Base-by-base conservation (phyloP, 2,113 vertebrate species). In the Cavia aperea region DNA sequence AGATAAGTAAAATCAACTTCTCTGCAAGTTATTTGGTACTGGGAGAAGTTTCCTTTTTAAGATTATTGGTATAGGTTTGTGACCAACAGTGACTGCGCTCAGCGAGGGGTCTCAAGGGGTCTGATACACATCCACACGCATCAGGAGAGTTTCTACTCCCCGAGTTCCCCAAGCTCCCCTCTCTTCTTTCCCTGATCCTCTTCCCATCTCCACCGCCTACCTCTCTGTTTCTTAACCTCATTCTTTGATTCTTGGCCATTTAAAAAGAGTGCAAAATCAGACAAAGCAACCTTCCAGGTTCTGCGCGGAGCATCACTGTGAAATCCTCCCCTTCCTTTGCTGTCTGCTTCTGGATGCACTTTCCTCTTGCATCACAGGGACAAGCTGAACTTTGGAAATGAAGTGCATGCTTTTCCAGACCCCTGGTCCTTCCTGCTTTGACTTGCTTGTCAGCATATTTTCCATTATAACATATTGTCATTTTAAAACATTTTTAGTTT, bases 1-100 rank as follows among this genome's bases (percentile, higher is more conserved):
- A 79, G 29, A 84, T 89, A 91, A 92, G 79, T 51, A 87, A 86
- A 78, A n/a, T 87, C 39, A 49, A 29, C 23, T 91, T 68, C 90
- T 33, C 19, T 88, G 58, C 16, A 88, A 95, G 29, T 33, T 77
- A 21, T 75, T 81, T 82, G 18, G 31, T 62, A 56, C 43, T 29
- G 81, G 31, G 12, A 83, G 26, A 89, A 87, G 86, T 79, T 93
- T 73, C n/a, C n/a, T 43, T 73, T 43, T 24, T 12, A 23, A 23
- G 43, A 24, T 43, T 43, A 43, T 73, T 43, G 9, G 19, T 73
- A 73, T 24, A 5, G 23, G 70, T 43, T 24, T 73, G 39, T 73
- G n/a, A 43, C 13, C 19, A 43, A 24, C 39, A 43, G n/a, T 43
- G 70, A 73, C 10, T 39, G 3, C 9, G 11, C 9, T 39, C 68